Evolutionary conservation across 2,113 vertebrate species (phyloP).

Genomic region (cat (Felis catus)): F.catus_Fca126_mat1.0 CM031413.1:115216501-115217000

Average conservation of each 20-base stretch:
- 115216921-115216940: neutral
- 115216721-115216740: neutral
- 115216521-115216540: no score
- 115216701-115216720: constrained; percentile 20
- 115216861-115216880: constrained; percentile 28
- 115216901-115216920: constrained; percentile 37
- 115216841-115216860: constrained; percentile 19
- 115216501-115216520: no score
- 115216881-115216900: neutral
- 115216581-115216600: neutral
- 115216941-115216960: neutral
- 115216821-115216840: constrained; percentile 1
- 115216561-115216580: no score
- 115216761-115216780: neutral
- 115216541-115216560: no score
- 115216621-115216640: constrained; percentile 42
- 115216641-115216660: neutral
- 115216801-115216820: constrained; percentile 24
- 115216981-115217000: constrained; percentile 13
- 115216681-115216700: constrained; percentile 43
- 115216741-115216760: constrained; percentile 1
- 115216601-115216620: constrained; percentile 54
- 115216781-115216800: constrained; percentile 36
- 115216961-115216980: neutral
- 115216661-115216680: neutral